phyloP scores from a whole-genome alignment of 1,140 invertebrate genomes.

The Adelges cooleyi region DNA sequence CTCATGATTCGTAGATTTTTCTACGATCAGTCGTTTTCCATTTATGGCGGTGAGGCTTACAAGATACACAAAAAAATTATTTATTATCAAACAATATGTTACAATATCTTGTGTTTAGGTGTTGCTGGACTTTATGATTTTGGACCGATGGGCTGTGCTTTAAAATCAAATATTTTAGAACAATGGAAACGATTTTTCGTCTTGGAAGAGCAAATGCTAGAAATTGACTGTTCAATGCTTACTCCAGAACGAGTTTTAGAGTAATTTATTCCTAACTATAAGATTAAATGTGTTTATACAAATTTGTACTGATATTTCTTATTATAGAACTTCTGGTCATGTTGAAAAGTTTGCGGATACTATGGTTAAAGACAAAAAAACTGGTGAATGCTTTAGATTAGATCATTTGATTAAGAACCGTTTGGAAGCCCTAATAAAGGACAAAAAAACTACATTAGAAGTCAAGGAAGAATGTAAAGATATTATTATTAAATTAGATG shows the following conservation, averaged over 20 bases:
- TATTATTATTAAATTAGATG: constrained; percentile 73
- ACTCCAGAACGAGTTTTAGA: constrained; percentile 94
- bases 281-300: not conserved
- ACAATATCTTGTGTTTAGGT: constrained; percentile 41
- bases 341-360: constrained; percentile 97
- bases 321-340: constrained; percentile 82
- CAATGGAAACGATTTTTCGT: constrained; percentile 95
- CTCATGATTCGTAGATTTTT: constrained; percentile 94
- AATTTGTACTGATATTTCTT: constrained; percentile 9
- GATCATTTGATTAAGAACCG: constrained; percentile 98
- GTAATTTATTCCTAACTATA: constrained; percentile 38
- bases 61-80: not conserved
- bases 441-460: constrained; percentile 67
- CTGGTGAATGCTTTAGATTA: constrained; percentile 90
- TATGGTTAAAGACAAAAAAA: constrained; percentile 96
- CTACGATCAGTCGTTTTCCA: constrained; percentile 97
- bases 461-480: constrained; percentile 65
- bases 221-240: constrained; percentile 94
- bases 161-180: constrained; percentile 89
- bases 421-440: constrained; percentile 74
- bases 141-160: constrained; percentile 97
- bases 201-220: constrained; percentile 94
- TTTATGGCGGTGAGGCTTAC: constrained; percentile 78
- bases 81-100: not conserved
- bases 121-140: constrained; percentile 86